Evolutionary conservation across 35 echinoderm and acorn worm species (phyloP), one percentile per base, ranked within the genome.

Genomic region (Ophioderma brevispina): DNA sequence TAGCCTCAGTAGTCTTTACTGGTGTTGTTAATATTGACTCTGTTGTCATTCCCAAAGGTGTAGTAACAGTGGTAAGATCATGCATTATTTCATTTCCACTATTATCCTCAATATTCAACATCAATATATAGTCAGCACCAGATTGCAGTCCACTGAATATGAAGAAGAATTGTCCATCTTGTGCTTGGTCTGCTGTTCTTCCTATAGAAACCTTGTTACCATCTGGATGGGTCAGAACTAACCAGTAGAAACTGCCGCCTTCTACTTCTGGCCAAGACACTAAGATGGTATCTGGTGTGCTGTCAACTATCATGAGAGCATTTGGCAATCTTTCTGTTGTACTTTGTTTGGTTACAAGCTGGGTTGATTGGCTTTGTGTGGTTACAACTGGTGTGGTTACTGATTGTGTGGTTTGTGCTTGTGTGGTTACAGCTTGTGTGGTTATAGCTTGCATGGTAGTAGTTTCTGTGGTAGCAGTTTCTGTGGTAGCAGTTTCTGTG

Each of bases 391-490:
- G 35, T 10, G 81, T 43, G 30, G n/a, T 32, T 33, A 31, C 81
- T 15, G 1, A 8, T 25, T 70, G 59, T 25, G 59, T 70, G 59
- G 59, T 70, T 13, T 8, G 10, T 15, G 10, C 59, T 70, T 70
- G 59, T 52, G 81, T 55, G 1, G 81, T 82, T 41, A 82, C 38
- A 82, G 31, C 32, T 84, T 33, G 35, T 30, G 81, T n/a, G 31
- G n/a, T 32, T 55, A 31, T 42, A 70, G 28, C 59, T 25, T 70
- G 59, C 4, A 25, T 13, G 23, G 59, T 70, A 15, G 23, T 25
- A 70, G 17, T 25, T 25, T 70, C 10, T 52, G 81, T 30, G 1
- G 81, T 82, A 23, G 42, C 38, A 82, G 5, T 25, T 8, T 8
- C 17, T 2, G 59, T 70, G n/a, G 59, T 18, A 15, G 59, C 10